A percentile compares a stretch with the other conserved stretches of the same genome.
Conservation (phyloP, 2,113 vertebrate genomes). For the Archocentrus centrarchus region DNA sequence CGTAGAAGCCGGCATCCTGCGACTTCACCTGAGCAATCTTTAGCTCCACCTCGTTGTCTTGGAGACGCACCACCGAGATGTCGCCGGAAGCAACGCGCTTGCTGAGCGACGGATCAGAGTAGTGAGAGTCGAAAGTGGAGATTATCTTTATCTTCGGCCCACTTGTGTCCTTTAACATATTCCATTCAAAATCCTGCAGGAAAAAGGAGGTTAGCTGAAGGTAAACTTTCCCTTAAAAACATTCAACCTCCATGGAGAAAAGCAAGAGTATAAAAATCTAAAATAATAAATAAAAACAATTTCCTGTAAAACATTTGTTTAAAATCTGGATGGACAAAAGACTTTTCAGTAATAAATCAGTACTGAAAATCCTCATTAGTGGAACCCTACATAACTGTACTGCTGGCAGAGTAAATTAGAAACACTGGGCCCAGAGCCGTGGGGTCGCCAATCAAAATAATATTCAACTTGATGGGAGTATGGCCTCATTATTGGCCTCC, state of each 20-base stretch:
- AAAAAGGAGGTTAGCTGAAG: not conserved
- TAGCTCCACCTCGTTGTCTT: conserved; percentile 87
- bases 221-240: not conserved
- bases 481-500: fast-evolving
- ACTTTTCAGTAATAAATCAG: too few species aligned
- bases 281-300: too few species aligned
- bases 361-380: too few species aligned
- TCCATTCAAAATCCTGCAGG: conserved; percentile 93
- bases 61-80: conserved; percentile 81
- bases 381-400: not conserved
- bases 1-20: conserved; percentile 87
- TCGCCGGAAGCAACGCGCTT: conserved; percentile 82
- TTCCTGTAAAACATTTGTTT: too few species aligned
- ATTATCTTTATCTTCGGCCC: conserved; percentile 77
- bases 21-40: conserved; percentile 83
- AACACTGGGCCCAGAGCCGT: not conserved
- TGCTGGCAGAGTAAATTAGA: not conserved
- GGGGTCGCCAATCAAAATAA: not conserved
- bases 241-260: not conserved
- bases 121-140: conserved; percentile 89
- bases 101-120: conserved; percentile 80
- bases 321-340: too few species aligned
- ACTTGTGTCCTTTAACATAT: conserved; percentile 31
- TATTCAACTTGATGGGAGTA: not conserved
- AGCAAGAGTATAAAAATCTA: too few species aligned